Evolutionary conservation across 2,888 invertebrate genomes (phyloP), one percentile per base, ranked within the genome.

Genomic region (Tupiocoris notatus): DNA sequence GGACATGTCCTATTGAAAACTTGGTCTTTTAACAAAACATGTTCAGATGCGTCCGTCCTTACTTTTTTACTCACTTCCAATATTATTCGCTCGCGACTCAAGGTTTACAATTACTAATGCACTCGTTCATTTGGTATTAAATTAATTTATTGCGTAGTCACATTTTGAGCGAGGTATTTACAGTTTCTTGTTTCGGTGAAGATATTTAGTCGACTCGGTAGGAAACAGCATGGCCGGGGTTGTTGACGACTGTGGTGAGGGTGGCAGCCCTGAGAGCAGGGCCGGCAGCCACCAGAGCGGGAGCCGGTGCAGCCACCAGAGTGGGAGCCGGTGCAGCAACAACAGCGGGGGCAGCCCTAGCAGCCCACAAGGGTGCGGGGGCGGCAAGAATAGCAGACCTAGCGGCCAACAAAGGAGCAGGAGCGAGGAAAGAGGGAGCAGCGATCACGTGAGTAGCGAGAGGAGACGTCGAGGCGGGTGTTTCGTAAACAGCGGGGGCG

Each of bases 181-280:
- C 70, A 70, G 25, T 59, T 70, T n/a, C n/a, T 20, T 6, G 21
- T 63, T n/a, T 63, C n/a, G 21, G 63, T 73, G 2, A 22, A 18
- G 17, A 25, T 70, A 58, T 59, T 70, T 83, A 83, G 82, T 84
- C 84, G 80, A 84, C 82, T 70, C 83, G 81, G 83, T 85, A 84
- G 67, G 83, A 83, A 77, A 84, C 82, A 75, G 85, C 84, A 81
- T 84, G 84, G 78, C 84, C 84, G 71, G 85, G 84, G 81, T 81
- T 84, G 83, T 84, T 83, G 81, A 83, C 82, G 64, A 84, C 81
- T 76, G 82, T 82, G 81, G 84, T 84, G 76, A 83, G 81, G 70
- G 82, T 82, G 75, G 83, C 84, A 63, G 81, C 81, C 54, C 82
- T 80, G 76, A 73, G 65, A 57, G 78, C 77, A 62, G 79, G 80